phyloP scores from a whole-genome alignment of 2,113 vertebrate species.

The Alligator mississippiensis region DNA sequence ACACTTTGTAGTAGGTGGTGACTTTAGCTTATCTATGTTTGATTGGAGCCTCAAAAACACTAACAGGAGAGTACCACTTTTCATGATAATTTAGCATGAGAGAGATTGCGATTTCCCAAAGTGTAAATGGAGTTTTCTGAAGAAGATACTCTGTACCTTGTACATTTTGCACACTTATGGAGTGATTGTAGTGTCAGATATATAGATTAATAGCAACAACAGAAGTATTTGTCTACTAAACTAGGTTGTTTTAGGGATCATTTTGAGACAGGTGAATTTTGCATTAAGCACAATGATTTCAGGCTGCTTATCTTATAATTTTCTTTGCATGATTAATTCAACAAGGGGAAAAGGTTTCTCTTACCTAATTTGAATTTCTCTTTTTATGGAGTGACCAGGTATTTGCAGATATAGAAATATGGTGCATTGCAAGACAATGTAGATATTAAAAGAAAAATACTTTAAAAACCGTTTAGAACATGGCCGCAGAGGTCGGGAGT shows the following conservation, averaged over 20 bases:
- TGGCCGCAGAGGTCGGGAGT: neutral
- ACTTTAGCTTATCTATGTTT: neutral
- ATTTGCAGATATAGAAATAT: neutral
- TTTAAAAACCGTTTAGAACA: neutral
- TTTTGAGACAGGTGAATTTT: slow-evolving; percentile 27
- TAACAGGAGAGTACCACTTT: neutral
- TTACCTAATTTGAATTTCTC: neutral
- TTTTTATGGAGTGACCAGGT: neutral
- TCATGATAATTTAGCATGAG: neutral
- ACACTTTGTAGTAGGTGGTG: neutral
- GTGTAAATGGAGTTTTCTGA: neutral
- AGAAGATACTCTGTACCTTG: neutral
- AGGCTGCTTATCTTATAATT: slow-evolving; percentile 18
- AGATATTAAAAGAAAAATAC: neutral
- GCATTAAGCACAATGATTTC: slow-evolving; percentile 22
- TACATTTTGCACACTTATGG: neutral
- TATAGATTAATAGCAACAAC: slow-evolving; percentile 16
- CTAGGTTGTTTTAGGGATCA: neutral
- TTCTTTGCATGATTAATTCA: slow-evolving; percentile 35
- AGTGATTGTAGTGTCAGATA: neutral
- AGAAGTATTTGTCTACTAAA: slow-evolving; percentile 26
- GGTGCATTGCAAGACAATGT: slow-evolving; percentile 1
- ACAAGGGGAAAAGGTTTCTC: neutral
- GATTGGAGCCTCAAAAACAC: neutral
- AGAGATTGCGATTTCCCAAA: neutral